Evolutionary conservation across 1,140 invertebrate genomes (phyloP).

Genomic region (Bathynomus jamesi): DNA sequence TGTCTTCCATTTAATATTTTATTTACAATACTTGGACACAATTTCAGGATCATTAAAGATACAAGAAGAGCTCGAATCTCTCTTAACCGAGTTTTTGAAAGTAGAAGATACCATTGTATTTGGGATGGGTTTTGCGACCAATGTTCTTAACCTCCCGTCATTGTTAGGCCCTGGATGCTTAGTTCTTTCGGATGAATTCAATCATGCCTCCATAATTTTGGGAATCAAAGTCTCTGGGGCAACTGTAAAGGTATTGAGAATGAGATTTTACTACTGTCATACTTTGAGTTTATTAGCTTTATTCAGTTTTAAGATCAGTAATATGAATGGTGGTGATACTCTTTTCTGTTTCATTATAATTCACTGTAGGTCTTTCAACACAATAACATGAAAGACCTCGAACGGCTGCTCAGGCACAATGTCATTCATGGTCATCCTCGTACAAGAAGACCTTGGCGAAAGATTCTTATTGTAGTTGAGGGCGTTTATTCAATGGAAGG

Average conservation of each 20-base stretch:
- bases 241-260: slow-evolving; percentile 64
- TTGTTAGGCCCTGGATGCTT: slow-evolving; percentile 74
- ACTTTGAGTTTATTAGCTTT: too few species aligned
- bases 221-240: slow-evolving; percentile 83
- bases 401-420: slow-evolving; percentile 65
- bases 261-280: too few species aligned
- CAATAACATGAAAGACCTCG: slow-evolving; percentile 71
- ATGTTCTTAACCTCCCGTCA: slow-evolving; percentile 83
- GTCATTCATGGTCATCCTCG: slow-evolving; percentile 73
- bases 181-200: slow-evolving; percentile 91
- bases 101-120: slow-evolving; percentile 90
- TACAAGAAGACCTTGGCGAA: slow-evolving; percentile 73
- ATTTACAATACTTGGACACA: too few species aligned
- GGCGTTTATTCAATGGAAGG: slow-evolving; percentile 99
- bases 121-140: slow-evolving; percentile 98
- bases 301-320: too few species aligned
- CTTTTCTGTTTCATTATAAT: too few species aligned
- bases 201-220: slow-evolving; percentile 92
- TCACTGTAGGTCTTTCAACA: slow-evolving; percentile 32
- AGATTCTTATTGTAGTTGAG: slow-evolving; percentile 90
- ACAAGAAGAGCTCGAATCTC: slow-evolving; percentile 71
- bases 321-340: too few species aligned
- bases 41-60: slow-evolving; percentile 61
- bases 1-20: too few species aligned
- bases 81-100: slow-evolving; percentile 83